phyloP scores from a whole-genome alignment of 92 coral and sea anemone species.

The Desmophyllum pertusum region DNA sequence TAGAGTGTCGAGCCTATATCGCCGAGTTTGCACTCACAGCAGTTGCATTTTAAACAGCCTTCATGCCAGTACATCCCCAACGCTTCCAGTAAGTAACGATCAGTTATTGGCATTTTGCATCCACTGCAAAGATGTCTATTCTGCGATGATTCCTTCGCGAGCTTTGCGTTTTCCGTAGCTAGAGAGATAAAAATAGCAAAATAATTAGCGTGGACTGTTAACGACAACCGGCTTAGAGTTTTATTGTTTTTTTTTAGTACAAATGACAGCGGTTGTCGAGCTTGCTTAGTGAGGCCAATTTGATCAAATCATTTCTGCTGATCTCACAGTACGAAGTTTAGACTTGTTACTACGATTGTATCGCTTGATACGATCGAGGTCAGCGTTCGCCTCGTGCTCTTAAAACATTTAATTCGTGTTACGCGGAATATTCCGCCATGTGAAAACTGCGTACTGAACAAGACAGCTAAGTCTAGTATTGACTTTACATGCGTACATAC shows the following conservation, averaged over 20 bases:
- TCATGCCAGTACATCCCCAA: slow-evolving; percentile 89
- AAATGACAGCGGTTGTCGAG: background rate
- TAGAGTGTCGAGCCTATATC: slow-evolving; percentile 86
- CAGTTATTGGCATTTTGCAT: slow-evolving; percentile 77
- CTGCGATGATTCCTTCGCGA: slow-evolving; percentile 25
- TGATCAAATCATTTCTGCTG: background rate
- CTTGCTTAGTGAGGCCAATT: background rate
- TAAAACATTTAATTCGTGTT: background rate
- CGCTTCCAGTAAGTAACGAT: slow-evolving; percentile 81
- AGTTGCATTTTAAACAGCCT: slow-evolving; percentile 80
- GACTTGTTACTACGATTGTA: background rate
- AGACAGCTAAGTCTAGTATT: background rate
- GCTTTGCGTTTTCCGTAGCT: slow-evolving; percentile 49
- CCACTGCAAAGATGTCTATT: slow-evolving; percentile 71
- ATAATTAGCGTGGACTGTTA: background rate
- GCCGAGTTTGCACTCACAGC: slow-evolving; percentile 85
- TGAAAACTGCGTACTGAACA: background rate
- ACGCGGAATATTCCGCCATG: background rate
- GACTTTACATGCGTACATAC: slow-evolving; percentile 3
- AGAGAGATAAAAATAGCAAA: background rate
- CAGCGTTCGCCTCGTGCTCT: slow-evolving; percentile 12
- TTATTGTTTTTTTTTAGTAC: background rate
- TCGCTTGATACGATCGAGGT: background rate
- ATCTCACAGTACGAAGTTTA: background rate
- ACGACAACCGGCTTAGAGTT: background rate